A percentile compares a stretch with the other conserved stretches of the same genome.
These are phyloP conservation scores for Gonatopus flavifemur DNA, from an alignment of 1,140 invertebrate species.

Conservation along the genomic window DNA sequence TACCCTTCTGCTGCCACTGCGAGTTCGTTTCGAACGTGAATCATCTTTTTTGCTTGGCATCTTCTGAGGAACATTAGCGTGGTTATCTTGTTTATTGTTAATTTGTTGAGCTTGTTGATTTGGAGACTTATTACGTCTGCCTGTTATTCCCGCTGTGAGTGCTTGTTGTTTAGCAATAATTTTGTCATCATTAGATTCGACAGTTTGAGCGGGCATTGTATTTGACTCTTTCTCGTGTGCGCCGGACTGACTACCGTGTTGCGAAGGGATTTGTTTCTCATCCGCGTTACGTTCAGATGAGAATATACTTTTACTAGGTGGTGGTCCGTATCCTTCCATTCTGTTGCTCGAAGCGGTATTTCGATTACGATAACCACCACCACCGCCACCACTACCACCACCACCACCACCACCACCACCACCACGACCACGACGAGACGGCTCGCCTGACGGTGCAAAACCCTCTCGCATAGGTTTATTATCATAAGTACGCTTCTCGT, in stretches of 20 bases:
- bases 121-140: constrained; percentile 51
- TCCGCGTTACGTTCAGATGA: constrained; percentile 45
- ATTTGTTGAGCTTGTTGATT: constrained; percentile 31
- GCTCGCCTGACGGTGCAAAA: constrained; percentile 80
- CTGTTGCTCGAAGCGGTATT: constrained; percentile 59
- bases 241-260: constrained; percentile 35
- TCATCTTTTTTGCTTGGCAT: constrained; percentile 46
- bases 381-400: constrained; percentile 55
- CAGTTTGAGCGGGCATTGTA: constrained; percentile 23
- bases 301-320: constrained; percentile 75
- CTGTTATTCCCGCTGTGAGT: constrained; percentile 66
- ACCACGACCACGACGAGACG: constrained; percentile 75
- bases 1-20: constrained; percentile 49
- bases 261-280: constrained; percentile 46
- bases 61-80: constrained; percentile 23
- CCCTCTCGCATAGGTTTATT: constrained; percentile 58
- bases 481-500: constrained; percentile 47
- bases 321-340: constrained; percentile 73
- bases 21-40: constrained; percentile 41
- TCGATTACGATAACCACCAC: constrained; percentile 44
- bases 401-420: constrained; percentile 70
- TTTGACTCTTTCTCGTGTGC: constrained; percentile 49
- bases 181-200: constrained; percentile 64
- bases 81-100: constrained; percentile 32
- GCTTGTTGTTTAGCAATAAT: constrained; percentile 70